Evolutionary conservation across 2,888 invertebrate species (phyloP), one percentile per base, ranked within the genome.

Genomic region (Mythimna lalbum): DNA sequence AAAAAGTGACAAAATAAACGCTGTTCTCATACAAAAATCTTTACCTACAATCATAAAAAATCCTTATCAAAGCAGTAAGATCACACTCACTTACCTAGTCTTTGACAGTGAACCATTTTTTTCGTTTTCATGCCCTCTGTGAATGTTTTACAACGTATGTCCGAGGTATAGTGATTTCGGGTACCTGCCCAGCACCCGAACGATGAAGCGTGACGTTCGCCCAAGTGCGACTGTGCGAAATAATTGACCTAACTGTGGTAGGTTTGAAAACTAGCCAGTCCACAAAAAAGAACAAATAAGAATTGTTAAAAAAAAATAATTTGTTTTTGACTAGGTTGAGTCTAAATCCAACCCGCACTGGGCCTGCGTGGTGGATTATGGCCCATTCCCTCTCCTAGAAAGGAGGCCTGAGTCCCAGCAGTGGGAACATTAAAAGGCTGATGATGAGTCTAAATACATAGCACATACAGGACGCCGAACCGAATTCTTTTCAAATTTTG

Each of bases 141-240:
- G 90, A 89, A 88, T 88, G 88, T 87, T 86, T 86, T 88, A 88
- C 85, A 87, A 89, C 84, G 89, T 86, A 89, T 84, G 91, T 90
- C 89, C 89, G 86, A 86, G 77, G 78, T 85, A 86, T 89, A 88
- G 89, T 90, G 91, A 91, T 92, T 90, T 91, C 89, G 90, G 83
- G 87, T 88, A 89, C 83, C 84, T 90, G 90, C 90, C 60, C 39
- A 49, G 87, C 89, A 87, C 86, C 78, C 75, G 71, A 62, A 74
- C 76, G 78, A 77, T 82, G 74, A 64, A 76, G 76, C 86, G 81
- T 82, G 78, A 82, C 82, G 76, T 73, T 63, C 72, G 60, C 47
- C 60, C 63, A 73, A 74, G 73, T 74, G 84, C 36, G 63, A 36
- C 71, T 71, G 67, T 65, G 85, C 83, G 76, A 82, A 80, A 78